These are phyloP conservation scores for Hypercompe scribonia DNA, from an alignment of 2,888 invertebrate genomes.

Conservation along the genomic window DNA sequence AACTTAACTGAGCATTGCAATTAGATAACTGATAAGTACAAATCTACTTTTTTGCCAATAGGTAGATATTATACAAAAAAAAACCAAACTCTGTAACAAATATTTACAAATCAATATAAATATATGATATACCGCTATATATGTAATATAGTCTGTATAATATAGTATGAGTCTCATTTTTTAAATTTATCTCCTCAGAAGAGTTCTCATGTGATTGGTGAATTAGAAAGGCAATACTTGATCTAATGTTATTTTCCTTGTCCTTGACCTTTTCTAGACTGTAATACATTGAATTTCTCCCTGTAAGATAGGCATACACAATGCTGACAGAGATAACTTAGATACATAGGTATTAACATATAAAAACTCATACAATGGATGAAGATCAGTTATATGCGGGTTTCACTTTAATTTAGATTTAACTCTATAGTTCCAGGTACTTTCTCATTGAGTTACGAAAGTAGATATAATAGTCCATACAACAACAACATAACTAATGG, in stretches of 20 bases:
- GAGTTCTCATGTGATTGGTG: background rate
- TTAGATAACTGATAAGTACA: too few species aligned
- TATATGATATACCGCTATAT: too few species aligned
- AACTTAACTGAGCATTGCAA: too few species aligned
- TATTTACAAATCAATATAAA: too few species aligned
- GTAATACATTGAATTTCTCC: background rate
- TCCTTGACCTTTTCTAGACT: background rate
- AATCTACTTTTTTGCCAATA: too few species aligned
- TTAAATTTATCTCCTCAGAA: background rate
- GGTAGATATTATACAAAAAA: too few species aligned
- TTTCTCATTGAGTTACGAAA: slow-evolving; percentile 4
- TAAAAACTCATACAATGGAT: slow-evolving; percentile 4
- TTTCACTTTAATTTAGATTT: slow-evolving; percentile 10
- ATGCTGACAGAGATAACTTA: background rate
- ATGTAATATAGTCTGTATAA: too few species aligned
- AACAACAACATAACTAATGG: too few species aligned
- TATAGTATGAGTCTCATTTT: too few species aligned
- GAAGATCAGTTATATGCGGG: slow-evolving; percentile 9
- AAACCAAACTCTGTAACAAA: too few species aligned
- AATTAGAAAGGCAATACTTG: background rate
- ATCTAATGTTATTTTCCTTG: background rate
- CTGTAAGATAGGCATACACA: background rate
- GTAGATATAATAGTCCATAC: background rate
- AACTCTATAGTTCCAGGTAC: background rate
- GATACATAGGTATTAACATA: background rate